These are phyloP conservation scores for zebrafish (Danio rerio) DNA, from an alignment of 2,113 vertebrate genomes.

Conservation along the genomic window DNA sequence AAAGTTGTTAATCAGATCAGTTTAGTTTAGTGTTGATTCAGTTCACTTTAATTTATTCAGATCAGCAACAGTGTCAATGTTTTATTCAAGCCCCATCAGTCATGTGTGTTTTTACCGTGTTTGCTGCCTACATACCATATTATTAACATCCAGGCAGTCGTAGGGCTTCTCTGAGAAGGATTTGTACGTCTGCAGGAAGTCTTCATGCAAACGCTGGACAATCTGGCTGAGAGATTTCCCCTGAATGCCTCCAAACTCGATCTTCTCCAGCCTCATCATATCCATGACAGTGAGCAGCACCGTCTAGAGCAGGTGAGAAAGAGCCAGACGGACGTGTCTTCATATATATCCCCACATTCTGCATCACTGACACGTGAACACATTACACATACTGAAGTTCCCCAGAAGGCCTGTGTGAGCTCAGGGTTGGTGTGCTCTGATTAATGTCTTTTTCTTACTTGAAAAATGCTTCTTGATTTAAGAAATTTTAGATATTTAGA, in stretches of 20 bases:
- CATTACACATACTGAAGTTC: neutral
- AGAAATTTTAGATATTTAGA: too few relatives aligned
- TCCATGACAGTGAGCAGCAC: conserved; percentile 83
- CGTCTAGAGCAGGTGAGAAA: conserved; percentile 69
- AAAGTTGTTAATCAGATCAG: too few relatives aligned
- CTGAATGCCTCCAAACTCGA: conserved; percentile 86
- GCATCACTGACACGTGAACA: neutral
- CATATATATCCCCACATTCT: neutral
- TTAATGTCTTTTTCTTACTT: too few relatives aligned
- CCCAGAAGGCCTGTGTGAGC: too few relatives aligned
- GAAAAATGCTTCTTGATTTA: too few relatives aligned
- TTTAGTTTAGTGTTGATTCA: too few relatives aligned
- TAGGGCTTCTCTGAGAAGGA: conserved; percentile 79
- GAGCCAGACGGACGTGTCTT: neutral
- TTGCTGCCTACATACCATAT: conserved; percentile 70
- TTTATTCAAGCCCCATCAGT: too few relatives aligned
- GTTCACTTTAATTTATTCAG: too few relatives aligned
- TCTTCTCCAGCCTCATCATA: conserved; percentile 86
- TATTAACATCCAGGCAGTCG: conserved; percentile 82
- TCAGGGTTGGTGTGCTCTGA: too few relatives aligned
- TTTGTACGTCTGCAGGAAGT: conserved; percentile 81
- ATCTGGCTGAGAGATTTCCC: conserved; percentile 83
- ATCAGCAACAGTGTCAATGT: too few relatives aligned
- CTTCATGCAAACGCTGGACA: conserved; percentile 77
- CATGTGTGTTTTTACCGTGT: too few relatives aligned